Percentiles rank a stretch among this genome's conserved stretches.
Conservation (phyloP, 2,888 invertebrate genomes). For the Hydriomena furcata region DNA sequence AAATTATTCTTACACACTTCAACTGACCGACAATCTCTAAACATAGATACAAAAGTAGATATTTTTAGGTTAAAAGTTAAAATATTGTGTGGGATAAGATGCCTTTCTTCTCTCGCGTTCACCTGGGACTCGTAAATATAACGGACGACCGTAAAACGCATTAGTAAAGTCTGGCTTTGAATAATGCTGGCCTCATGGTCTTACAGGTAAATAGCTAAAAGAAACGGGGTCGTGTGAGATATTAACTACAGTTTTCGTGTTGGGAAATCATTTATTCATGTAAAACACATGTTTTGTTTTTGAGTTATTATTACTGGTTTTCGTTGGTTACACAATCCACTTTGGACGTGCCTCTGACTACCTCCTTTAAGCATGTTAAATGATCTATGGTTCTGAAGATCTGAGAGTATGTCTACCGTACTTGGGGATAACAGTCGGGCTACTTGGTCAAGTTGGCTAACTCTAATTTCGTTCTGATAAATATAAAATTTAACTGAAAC, state of each 20-base stretch:
- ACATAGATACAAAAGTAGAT: constrained; percentile 28
- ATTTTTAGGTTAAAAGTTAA: constrained; percentile 49
- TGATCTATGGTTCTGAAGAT: no score
- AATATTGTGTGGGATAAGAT: constrained; percentile 58
- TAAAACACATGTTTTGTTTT: constrained; percentile 1
- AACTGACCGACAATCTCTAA: constrained; percentile 11
- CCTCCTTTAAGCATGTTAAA: no score
- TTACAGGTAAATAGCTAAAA: constrained; percentile 26
- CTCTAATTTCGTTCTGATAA: no score
- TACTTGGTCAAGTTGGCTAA: no score
- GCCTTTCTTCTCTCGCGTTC: constrained; percentile 62
- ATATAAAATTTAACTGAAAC: no score
- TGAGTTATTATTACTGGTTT: not conserved
- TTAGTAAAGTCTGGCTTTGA: constrained; percentile 74
- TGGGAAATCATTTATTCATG: constrained; percentile 1
- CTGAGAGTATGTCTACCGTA: no score
- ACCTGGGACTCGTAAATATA: constrained; percentile 77
- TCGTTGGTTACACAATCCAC: not conserved
- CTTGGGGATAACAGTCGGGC: no score
- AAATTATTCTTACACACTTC: no score
- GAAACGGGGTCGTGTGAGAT: constrained; percentile 15
- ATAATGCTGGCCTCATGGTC: constrained; percentile 59
- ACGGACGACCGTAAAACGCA: constrained; percentile 74
- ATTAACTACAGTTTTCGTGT: constrained; percentile 12
- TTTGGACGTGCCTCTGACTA: no score